phyloP scores from a whole-genome alignment of 1,140 invertebrate species.

The Gryllus bimaculatus region DNA sequence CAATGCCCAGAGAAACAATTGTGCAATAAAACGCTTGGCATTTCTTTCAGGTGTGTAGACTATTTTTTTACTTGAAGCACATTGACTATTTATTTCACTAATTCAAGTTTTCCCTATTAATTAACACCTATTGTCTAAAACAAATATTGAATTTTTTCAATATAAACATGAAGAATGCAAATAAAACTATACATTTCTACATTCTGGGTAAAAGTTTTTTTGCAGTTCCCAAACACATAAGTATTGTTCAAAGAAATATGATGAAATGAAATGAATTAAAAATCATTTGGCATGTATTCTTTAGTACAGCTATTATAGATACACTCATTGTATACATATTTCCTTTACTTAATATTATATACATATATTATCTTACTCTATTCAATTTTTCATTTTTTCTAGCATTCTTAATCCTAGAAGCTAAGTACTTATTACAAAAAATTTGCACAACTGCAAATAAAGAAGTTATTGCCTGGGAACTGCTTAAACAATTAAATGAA shows the following conservation, averaged over 20 bases:
- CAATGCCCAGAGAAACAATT: neutral
- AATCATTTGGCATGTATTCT: no score
- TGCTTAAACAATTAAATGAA: neutral
- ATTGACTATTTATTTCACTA: neutral
- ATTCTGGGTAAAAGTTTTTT: neutral
- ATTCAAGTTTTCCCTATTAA: neutral
- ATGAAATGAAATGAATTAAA: no score
- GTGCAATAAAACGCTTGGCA: neutral
- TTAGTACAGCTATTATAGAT: neutral
- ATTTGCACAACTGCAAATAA: neutral
- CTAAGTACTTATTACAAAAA: no score
- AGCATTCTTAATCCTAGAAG: no score
- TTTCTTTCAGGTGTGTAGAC: neutral
- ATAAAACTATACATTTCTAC: neutral
- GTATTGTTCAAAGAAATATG: no score
- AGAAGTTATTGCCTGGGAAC: neutral
- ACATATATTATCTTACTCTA: neutral
- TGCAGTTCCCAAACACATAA: neutral
- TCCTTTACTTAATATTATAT: neutral
- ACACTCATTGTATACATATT: neutral
- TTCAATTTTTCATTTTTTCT: no score
- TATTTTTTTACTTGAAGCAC: neutral
- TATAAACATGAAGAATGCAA: neutral
- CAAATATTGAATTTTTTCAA: neutral
- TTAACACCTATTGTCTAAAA: neutral